Percentiles rank a stretch among this genome's conserved stretches.
phyloP scores from a whole-genome alignment of 2,797 vertebrate genomes.

The Mus minutoides region DNA sequence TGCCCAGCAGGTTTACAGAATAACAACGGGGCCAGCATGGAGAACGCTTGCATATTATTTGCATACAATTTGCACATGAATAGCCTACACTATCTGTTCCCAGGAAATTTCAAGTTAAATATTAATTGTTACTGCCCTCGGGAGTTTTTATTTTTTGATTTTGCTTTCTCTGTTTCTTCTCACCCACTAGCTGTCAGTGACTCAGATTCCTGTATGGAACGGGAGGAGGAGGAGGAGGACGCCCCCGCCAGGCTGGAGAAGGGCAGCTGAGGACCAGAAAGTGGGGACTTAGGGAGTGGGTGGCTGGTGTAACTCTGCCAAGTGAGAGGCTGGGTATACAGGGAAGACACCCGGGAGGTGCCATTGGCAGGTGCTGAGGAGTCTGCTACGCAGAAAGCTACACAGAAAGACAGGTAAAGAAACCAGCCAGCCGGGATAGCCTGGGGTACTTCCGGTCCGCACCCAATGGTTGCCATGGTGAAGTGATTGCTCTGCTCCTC shows the following conservation, averaged over 20 bases:
- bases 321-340: neutral
- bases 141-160: conserved; percentile 69
- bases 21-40: neutral
- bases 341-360: neutral
- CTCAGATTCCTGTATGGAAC: neutral
- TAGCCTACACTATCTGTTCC: conserved; percentile 62
- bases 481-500: neutral
- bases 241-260: neutral
- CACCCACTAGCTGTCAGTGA: conserved; percentile 58
- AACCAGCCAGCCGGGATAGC: fast-evolving
- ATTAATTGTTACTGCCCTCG: conserved; percentile 75
- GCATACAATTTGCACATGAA: conserved; percentile 77
- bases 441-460: neutral
- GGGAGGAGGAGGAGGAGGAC: neutral
- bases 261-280: neutral
- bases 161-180: conserved; percentile 69
- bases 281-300: neutral
- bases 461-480: fast-evolving
- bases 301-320: neutral
- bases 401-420: neutral
- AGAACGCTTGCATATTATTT: conserved; percentile 70
- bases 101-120: conserved; percentile 80
- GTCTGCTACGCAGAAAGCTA: neutral
- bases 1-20: conserved; percentile 46
- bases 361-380: neutral